A percentile compares a stretch with the other conserved stretches of the same genome.
Evolutionary conservation across 2,797 vertebrate genomes (phyloP).

Genomic region (Phyllotis vaccarum): DNA sequence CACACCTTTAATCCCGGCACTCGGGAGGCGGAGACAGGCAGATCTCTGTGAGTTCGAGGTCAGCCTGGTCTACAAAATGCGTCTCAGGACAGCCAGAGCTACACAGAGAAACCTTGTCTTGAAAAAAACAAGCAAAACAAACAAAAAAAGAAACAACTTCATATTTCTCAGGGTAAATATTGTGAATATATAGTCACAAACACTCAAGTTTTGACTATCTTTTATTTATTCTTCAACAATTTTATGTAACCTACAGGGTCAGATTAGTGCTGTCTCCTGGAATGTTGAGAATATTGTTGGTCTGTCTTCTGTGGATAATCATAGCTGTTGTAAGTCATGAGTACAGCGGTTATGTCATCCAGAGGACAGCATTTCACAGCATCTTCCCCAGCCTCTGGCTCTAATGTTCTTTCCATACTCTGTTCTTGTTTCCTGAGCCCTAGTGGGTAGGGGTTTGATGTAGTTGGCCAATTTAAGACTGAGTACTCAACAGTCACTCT

Average conservation of each 20-base stretch:
- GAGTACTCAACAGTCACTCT: not conserved
- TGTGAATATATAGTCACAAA: constrained; percentile 17
- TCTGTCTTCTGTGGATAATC: not conserved
- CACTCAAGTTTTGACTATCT: not conserved
- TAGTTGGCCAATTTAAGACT: not conserved
- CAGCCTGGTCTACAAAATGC: not conserved
- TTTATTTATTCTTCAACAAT: not conserved
- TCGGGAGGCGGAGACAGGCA: not conserved
- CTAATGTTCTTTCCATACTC: not conserved
- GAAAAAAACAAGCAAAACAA: not conserved
- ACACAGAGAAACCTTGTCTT: not conserved
- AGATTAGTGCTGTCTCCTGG: not conserved
- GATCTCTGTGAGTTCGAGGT: not conserved
- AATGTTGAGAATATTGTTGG: not conserved
- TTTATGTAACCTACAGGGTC: not conserved
- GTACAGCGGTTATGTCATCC: not conserved
- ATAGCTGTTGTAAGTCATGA: not conserved
- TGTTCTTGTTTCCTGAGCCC: not conserved
- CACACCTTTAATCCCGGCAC: not conserved
- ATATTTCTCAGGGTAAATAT: constrained; percentile 30
- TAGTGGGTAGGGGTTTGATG: not conserved
- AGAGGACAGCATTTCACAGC: not conserved
- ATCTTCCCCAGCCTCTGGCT: not conserved
- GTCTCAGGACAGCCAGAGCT: not conserved
- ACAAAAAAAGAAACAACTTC: not conserved